Percentiles rank a stretch among this genome's conserved stretches.
Conservation (phyloP, 2,888 invertebrate genomes). For the Papilio protenor region DNA sequence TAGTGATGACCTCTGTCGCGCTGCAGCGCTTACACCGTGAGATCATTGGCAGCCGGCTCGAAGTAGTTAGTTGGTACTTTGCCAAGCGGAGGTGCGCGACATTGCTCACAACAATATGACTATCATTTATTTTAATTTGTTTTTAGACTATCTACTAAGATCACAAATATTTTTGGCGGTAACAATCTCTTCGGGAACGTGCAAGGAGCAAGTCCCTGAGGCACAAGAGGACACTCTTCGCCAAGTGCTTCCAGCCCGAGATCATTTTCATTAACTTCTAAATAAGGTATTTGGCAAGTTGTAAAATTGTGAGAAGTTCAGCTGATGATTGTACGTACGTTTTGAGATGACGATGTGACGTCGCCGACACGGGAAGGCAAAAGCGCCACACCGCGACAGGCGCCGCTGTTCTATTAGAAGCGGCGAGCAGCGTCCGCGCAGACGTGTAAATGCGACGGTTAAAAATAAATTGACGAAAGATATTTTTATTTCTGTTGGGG, state of each 20-base stretch:
- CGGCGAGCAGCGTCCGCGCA: background rate
- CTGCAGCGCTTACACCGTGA: background rate
- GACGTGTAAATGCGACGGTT: background rate
- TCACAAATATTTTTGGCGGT: conserved; percentile 1
- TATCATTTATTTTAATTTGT: background rate
- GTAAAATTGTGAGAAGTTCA: background rate
- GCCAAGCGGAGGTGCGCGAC: conserved; percentile 15
- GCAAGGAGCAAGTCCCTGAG: background rate
- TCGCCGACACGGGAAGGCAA: background rate
- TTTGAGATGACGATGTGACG: background rate
- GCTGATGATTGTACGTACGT: background rate
- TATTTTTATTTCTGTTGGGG: conserved; percentile 9
- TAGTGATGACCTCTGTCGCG: background rate
- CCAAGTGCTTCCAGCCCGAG: too few relatives aligned
- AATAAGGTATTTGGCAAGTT: background rate
- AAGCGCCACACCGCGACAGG: background rate
- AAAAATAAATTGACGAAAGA: conserved; percentile 14
- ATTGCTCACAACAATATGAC: background rate
- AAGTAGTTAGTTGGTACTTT: background rate
- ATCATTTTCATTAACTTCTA: too few relatives aligned
- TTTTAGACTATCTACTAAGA: background rate
- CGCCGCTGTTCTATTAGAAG: background rate
- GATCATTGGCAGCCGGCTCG: background rate
- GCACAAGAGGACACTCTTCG: too few relatives aligned
- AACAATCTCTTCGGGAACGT: background rate